Evolutionary conservation across 2,888 invertebrate species (phyloP).

Genomic region (Hoplodrina blanda): DNA sequence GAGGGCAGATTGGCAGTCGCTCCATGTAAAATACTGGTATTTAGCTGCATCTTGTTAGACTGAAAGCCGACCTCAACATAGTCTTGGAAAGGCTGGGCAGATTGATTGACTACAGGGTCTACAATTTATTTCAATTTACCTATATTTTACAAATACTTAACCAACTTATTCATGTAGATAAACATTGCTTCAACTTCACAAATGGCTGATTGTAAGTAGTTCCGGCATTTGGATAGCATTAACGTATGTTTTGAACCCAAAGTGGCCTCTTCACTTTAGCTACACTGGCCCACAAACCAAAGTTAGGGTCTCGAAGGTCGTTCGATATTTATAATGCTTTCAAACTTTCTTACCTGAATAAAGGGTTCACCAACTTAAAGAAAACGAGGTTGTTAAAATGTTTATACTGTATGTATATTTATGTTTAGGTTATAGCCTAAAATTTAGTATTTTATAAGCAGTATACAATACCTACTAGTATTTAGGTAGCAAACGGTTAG

Average conservation of each 20-base stretch:
- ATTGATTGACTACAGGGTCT: no score
- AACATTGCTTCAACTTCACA: neutral
- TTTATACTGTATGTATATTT: slow-evolving; percentile 2
- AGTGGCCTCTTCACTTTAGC: slow-evolving; percentile 21
- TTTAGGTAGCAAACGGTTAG: no score
- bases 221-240: slow-evolving; percentile 26
- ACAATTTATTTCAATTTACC: neutral
- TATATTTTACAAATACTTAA: no score
- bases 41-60: no score
- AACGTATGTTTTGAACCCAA: slow-evolving; percentile 13
- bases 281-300: slow-evolving; percentile 37
- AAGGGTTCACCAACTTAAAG: slow-evolving; percentile 30
- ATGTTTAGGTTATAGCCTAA: neutral
- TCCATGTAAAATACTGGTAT: no score
- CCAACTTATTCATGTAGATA: neutral
- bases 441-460: neutral
- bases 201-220: slow-evolving; percentile 19
- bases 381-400: slow-evolving; percentile 2
- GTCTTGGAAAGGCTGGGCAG: no score
- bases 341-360: slow-evolving; percentile 41
- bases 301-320: slow-evolving; percentile 35
- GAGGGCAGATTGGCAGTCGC: no score
- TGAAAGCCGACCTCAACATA: no score
- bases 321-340: slow-evolving; percentile 46
- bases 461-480: neutral